Evolutionary conservation across 2,888 invertebrate genomes (phyloP).

Genomic region (Protophormia terraenovae): DNA sequence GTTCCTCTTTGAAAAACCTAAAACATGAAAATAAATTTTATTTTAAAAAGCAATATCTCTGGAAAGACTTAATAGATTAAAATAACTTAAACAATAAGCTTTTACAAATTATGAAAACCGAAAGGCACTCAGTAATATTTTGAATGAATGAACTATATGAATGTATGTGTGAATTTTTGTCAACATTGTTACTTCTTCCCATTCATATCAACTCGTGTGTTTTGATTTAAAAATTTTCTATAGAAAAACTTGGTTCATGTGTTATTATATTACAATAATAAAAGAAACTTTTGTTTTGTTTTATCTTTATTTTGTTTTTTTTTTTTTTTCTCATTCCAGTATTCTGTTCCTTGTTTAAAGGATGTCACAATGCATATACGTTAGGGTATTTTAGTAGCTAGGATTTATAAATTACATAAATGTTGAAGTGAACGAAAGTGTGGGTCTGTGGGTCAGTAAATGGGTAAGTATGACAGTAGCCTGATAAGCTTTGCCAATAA

Average conservation of each 20-base stretch:
- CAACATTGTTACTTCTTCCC: background rate
- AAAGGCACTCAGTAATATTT: too few relatives aligned
- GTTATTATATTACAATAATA: slow-evolving; percentile 5
- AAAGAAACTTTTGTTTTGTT: too few relatives aligned
- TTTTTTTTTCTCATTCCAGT: background rate
- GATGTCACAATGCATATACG: background rate
- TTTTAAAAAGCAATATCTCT: too few relatives aligned
- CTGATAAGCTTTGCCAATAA: background rate
- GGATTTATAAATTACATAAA: background rate
- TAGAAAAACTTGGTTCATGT: background rate
- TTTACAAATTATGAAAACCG: too few relatives aligned
- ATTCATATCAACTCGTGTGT: background rate
- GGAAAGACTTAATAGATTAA: too few relatives aligned
- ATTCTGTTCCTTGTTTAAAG: background rate
- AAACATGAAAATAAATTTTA: too few relatives aligned
- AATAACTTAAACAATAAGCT: too few relatives aligned
- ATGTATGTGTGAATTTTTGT: background rate
- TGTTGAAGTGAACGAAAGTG: background rate
- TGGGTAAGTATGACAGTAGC: background rate
- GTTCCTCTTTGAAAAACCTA: too few relatives aligned
- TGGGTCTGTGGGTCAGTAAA: background rate
- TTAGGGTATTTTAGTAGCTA: slow-evolving; percentile 10
- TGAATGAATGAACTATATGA: too few relatives aligned
- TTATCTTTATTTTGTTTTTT: too few relatives aligned
- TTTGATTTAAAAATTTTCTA: background rate